Evolutionary conservation across 2,113 vertebrate species (phyloP).

Genomic region (Irena cyanogastra): DNA sequence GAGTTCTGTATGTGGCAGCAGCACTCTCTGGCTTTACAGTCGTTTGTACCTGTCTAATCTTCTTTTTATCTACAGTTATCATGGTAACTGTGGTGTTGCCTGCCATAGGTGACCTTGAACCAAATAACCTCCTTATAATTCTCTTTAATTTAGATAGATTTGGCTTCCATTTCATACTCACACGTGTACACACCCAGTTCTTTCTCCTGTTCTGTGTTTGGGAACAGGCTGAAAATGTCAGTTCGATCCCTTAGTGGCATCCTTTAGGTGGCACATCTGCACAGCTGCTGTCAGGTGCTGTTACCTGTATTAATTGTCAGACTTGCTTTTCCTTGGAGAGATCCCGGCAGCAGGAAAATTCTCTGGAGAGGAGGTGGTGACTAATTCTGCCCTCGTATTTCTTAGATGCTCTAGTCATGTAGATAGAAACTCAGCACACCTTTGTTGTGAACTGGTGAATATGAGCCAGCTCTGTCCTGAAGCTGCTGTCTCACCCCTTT

Average conservation of each 20-base stretch:
- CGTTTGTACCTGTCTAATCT: background rate
- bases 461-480: background rate
- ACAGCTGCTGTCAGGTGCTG: background rate
- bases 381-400: background rate
- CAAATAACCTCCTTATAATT: background rate
- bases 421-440: background rate
- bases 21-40: background rate
- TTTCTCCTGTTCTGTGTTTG: background rate
- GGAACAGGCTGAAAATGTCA: background rate
- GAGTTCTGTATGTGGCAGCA: background rate
- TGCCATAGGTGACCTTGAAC: background rate
- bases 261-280: conserved; percentile 6
- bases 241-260: background rate
- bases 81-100: background rate
- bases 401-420: background rate
- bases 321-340: background rate
- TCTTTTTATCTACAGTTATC: background rate
- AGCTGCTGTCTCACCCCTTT: background rate
- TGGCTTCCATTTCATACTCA: background rate
- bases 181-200: background rate
- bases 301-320: background rate
- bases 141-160: background rate
- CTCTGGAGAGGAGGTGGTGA: background rate
- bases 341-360: background rate
- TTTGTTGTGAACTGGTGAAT: background rate